Conservation (phyloP, 2,113 vertebrate genomes). For the Alosa alosa region DNA sequence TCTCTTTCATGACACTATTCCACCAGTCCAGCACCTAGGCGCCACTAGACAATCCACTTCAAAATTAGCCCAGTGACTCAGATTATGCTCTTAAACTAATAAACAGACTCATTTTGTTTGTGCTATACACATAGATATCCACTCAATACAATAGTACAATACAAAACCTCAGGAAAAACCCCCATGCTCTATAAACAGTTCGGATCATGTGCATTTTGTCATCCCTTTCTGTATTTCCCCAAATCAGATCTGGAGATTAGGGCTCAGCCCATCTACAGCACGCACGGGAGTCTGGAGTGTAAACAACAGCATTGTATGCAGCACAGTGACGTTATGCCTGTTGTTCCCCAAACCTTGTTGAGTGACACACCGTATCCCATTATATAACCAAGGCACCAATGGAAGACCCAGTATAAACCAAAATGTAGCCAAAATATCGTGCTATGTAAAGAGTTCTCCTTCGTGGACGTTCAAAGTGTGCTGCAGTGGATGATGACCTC, state of each 20-base stretch:
- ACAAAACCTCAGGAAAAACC: neutral
- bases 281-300: neutral
- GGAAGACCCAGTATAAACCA: neutral
- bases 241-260: neutral
- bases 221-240: neutral
- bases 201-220: neutral
- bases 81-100: neutral
- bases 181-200: neutral
- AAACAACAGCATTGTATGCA: neutral
- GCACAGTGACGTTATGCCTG: neutral
- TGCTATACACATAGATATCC: neutral
- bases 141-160: neutral
- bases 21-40: too few species aligned
- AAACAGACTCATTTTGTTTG: neutral
- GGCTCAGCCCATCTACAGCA: neutral
- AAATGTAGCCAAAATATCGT: neutral
- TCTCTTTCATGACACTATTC: too few species aligned
- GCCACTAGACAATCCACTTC: neutral
- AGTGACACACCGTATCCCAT: neutral
- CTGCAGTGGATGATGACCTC: neutral
- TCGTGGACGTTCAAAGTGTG: neutral
- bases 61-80: neutral
- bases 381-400: neutral
- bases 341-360: neutral
- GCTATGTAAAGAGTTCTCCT: neutral